These are phyloP conservation scores for Nothobranchius kuhntae DNA, from an alignment of 2,113 vertebrate species.

Conservation along the genomic window DNA sequence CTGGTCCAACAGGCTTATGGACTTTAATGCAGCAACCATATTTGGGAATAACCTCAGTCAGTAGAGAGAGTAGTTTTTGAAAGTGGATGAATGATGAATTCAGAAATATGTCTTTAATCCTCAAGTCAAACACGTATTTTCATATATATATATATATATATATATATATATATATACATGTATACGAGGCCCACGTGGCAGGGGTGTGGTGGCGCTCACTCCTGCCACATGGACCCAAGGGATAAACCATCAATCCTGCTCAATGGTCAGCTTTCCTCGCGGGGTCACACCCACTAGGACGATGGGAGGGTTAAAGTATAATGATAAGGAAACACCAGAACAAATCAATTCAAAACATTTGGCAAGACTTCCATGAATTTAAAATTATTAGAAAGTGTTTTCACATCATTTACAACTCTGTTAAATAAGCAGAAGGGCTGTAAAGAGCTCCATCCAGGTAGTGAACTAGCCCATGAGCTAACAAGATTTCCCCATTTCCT, in stretches of 20 bases:
- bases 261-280: too few species aligned
- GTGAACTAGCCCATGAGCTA: too few species aligned
- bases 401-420: background rate
- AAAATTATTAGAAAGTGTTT: background rate
- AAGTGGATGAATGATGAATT: background rate
- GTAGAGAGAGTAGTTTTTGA: conserved; percentile 20
- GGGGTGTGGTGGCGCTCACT: too few species aligned
- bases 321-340: background rate
- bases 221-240: too few species aligned
- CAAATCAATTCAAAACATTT: background rate
- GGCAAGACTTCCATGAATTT: background rate
- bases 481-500: too few species aligned
- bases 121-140: background rate
- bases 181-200: too few species aligned
- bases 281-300: too few species aligned
- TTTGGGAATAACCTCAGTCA: background rate
- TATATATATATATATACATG: too few species aligned
- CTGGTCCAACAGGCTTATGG: background rate
- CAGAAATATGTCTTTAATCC: background rate
- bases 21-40: background rate
- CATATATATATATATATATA: too few species aligned
- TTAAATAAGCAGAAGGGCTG: background rate
- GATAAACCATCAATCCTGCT: too few species aligned
- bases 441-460: background rate
- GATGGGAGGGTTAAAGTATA: background rate